Percentiles rank a stretch among this genome's conserved stretches.
These are phyloP conservation scores for Dipodomys spectabilis DNA, from an alignment of 2,113 vertebrate genomes.

Conservation along the genomic window DNA sequence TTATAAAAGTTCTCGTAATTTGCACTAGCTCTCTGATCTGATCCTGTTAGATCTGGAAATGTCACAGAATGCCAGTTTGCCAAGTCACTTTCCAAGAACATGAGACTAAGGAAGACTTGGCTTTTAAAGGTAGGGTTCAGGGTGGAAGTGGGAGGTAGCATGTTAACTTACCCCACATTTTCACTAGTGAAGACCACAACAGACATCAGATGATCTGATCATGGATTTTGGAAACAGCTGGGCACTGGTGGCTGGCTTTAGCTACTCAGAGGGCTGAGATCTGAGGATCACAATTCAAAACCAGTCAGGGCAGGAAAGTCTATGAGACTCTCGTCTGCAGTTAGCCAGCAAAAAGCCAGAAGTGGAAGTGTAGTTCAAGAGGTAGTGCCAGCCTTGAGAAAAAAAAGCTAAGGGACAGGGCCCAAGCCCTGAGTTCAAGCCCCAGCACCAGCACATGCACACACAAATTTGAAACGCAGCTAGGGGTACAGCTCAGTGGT, in stretches of 20 bases:
- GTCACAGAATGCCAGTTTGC: neutral
- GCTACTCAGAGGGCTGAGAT: too few relatives aligned
- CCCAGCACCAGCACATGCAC: too few relatives aligned
- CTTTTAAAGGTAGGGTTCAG: neutral
- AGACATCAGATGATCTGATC: neutral
- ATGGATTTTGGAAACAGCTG: constrained; percentile 41
- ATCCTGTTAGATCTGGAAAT: neutral
- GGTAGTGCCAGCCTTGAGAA: too few relatives aligned
- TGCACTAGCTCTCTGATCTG: neutral
- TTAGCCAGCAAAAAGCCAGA: too few relatives aligned
- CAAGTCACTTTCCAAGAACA: neutral
- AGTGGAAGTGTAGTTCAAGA: too few relatives aligned
- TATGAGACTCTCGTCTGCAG: too few relatives aligned
- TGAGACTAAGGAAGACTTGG: neutral
- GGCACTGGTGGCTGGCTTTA: too few relatives aligned
- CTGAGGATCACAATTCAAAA: too few relatives aligned
- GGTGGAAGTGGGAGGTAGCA: neutral
- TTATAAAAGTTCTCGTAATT: constrained; percentile 9
- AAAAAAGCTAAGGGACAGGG: too few relatives aligned
- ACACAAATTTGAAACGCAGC: neutral
- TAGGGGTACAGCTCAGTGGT: neutral
- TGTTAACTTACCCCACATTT: neutral
- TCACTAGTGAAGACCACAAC: neutral
- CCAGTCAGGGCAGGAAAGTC: too few relatives aligned
- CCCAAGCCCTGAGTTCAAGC: too few relatives aligned